phyloP scores from a whole-genome alignment of 2,888 invertebrate species.

The Archips xylosteana region DNA sequence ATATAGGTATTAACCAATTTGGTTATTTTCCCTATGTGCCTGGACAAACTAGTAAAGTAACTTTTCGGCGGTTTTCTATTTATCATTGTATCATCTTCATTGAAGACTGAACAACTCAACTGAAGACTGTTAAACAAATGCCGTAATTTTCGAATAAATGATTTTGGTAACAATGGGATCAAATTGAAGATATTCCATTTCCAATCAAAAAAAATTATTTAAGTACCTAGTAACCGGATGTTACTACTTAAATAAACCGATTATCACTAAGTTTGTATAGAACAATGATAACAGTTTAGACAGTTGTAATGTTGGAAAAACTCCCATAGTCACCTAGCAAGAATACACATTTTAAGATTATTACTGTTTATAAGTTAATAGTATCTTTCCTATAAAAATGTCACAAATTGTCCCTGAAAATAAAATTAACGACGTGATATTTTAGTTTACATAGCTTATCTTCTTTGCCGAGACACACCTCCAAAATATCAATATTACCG shows the following conservation, averaged over 20 bases:
- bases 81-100: too few relatives aligned
- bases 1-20: too few relatives aligned
- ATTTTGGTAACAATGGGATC: too few relatives aligned
- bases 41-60: too few relatives aligned
- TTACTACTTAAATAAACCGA: background rate
- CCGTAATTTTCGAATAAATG: too few relatives aligned
- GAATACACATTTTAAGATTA: background rate
- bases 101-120: too few relatives aligned
- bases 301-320: background rate
- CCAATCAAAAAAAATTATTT: too few relatives aligned
- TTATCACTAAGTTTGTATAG: background rate
- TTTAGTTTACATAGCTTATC: constrained; percentile 24
- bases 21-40: too few relatives aligned
- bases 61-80: too few relatives aligned
- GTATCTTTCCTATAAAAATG: too few relatives aligned
- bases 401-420: constrained; percentile 13
- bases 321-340: background rate
- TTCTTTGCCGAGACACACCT: constrained; percentile 25
- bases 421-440: constrained; percentile 10
- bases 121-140: too few relatives aligned
- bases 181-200: too few relatives aligned
- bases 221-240: background rate
- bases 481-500: constrained; percentile 28
- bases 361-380: background rate
- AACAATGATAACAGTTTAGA: background rate